These are phyloP conservation scores for Artibeus lituratus DNA, from an alignment of 2,797 vertebrate species.

Conservation along the genomic window DNA sequence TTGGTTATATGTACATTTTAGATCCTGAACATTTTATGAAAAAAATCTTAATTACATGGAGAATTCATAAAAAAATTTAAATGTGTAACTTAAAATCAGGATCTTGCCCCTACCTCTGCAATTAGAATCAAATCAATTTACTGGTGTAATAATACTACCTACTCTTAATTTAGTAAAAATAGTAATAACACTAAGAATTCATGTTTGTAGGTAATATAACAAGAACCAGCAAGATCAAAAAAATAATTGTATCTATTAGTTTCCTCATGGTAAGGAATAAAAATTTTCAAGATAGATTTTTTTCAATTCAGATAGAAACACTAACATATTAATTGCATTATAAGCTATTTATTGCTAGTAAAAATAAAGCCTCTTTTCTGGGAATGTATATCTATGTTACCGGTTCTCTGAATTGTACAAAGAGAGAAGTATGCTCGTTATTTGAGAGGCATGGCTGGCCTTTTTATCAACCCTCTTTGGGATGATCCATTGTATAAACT, in stretches of 20 bases:
- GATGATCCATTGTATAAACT: background rate
- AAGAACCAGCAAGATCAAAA: constrained; percentile 5
- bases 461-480: background rate
- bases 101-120: background rate
- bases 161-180: background rate
- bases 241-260: background rate
- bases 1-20: background rate
- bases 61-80: background rate
- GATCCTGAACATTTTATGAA: background rate
- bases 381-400: background rate
- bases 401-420: background rate
- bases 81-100: background rate
- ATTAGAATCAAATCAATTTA: background rate
- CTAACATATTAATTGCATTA: constrained; percentile 12
- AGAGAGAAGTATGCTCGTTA: background rate
- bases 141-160: background rate
- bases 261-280: background rate
- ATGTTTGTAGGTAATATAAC: background rate
- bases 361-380: constrained; percentile 33
- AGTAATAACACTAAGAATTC: background rate
- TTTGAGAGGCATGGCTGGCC: background rate
- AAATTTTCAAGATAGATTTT: background rate
- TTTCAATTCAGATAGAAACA: background rate
- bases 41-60: background rate
- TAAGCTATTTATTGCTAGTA: background rate